Conservation (phyloP, 2,888 invertebrate species). For the Latheticus oryzae region DNA sequence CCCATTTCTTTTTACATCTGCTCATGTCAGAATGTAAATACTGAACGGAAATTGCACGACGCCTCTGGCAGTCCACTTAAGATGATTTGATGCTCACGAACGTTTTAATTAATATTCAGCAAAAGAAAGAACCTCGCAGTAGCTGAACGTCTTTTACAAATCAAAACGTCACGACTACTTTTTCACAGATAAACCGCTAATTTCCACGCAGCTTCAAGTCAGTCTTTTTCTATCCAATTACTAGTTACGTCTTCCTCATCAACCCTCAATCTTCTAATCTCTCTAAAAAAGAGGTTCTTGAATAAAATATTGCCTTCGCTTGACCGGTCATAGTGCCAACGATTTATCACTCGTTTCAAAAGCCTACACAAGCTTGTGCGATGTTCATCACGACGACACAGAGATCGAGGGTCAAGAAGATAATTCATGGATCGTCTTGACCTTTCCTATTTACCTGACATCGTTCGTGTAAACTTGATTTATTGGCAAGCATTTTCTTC, state of each 20-base stretch:
- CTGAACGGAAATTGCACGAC: slow-evolving; percentile 56
- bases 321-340: slow-evolving; percentile 21
- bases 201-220: too few species aligned
- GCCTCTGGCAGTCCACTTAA: slow-evolving; percentile 50
- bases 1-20: slow-evolving; percentile 59
- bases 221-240: slow-evolving; percentile 4
- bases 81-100: slow-evolving; percentile 44
- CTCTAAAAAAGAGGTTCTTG: slow-evolving; percentile 12
- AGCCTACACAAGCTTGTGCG: slow-evolving; percentile 33
- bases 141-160: slow-evolving; percentile 27
- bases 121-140: slow-evolving; percentile 32
- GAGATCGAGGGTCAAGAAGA: slow-evolving; percentile 39
- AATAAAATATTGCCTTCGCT: slow-evolving; percentile 31
- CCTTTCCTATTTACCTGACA: slow-evolving; percentile 44
- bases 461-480: slow-evolving; percentile 36
- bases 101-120: slow-evolving; percentile 41
- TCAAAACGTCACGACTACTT: slow-evolving; percentile 29
- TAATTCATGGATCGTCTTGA: slow-evolving; percentile 41
- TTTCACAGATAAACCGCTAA: slow-evolving; percentile 3
- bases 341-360: slow-evolving; percentile 35
- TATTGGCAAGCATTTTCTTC: slow-evolving; percentile 24
- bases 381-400: slow-evolving; percentile 43
- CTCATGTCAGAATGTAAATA: slow-evolving; percentile 57
- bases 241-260: slow-evolving; percentile 4
- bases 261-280: slow-evolving; percentile 18